Base-by-base conservation (phyloP, 2,888 invertebrate genomes). In the Bunonema sp. region DNA sequence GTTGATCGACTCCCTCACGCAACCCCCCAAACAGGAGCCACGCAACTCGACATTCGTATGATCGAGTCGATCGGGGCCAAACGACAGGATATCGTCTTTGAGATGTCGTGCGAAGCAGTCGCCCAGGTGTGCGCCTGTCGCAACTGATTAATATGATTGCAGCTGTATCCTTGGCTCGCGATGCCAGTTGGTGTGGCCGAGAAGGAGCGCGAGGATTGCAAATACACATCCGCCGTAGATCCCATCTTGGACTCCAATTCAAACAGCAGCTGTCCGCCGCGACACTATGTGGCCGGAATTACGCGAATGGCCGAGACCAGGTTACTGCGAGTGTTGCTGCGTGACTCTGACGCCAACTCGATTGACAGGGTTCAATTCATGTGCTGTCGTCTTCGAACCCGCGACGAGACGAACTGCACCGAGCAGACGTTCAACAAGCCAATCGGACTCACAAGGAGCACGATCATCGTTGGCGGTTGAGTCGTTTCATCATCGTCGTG, bases 231-330 rank as follows among this genome's bases (percentile, higher is more conserved):
- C 23, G 36, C 31, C 34, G 36, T 59, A 39, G 65, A 65, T 38
- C 61, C 64, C 1, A 57, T 65, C 30, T 43, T 65, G 5, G 61
- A 61, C 30, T 35, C 46, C 12, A 28, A 39, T 16, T 22, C 37
- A 10, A 47, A 42, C 28, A 41, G 22, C 20, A 49, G 59, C 2
- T 66, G 66, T 39, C 44, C 47, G 12, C 37, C 45, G 19, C 37
- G 62, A 20, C 65, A 67, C 44, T 67, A 67, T 40, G 21, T 67
- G 33, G 62, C 67, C n/a, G 63, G 67, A 28, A 56, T 67, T 41
- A 57, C 59, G 5, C 41, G 67, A 34, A 43, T 67, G 15, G 49
- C 54, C 4, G 59, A 56, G 30, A 63, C 63, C 4, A 55, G 56
- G 65, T 59, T 33, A 19, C n/a, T n/a, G n/a, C n/a, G n/a, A n/a